These are phyloP conservation scores for Halocynthia aurantium DNA, from an alignment of 23 tunicate genomes.

Conservation along the genomic window DNA sequence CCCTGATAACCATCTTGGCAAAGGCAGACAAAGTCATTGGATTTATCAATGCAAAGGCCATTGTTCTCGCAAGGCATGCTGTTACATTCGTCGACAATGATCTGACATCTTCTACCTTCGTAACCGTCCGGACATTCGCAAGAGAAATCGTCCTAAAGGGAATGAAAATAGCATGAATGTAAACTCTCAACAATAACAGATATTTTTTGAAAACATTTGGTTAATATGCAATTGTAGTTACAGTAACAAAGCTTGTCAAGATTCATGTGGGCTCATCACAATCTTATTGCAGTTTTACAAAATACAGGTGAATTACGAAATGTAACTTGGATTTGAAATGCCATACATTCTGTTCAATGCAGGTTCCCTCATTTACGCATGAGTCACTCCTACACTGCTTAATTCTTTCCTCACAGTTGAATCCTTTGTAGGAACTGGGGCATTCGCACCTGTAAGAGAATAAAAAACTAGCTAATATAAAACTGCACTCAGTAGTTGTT, in stretches of 20 bases:
- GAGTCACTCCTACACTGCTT: neutral
- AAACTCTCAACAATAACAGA: too few species aligned
- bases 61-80: constrained; percentile 13
- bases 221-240: too few species aligned
- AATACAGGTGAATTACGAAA: too few species aligned
- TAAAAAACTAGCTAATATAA: neutral
- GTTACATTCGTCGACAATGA: constrained; percentile 18
- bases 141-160: neutral
- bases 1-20: constrained; percentile 25
- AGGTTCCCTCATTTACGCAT: constrained; percentile 23
- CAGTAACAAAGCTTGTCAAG: neutral
- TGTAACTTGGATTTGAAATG: neutral
- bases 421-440: neutral
- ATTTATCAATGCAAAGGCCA: constrained; percentile 23
- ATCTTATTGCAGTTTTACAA: neutral
- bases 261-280: neutral
- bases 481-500: neutral
- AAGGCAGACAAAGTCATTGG: constrained; percentile 5
- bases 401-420: constrained; percentile 6
- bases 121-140: constrained; percentile 22
- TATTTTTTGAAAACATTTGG: too few species aligned
- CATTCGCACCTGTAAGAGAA: constrained; percentile 4
- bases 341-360: constrained; percentile 5
- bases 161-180: neutral
- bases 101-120: constrained; percentile 13